Base-by-base conservation (phyloP, 1,140 invertebrate genomes). In the Aphaenogaster ashmeadi region DNA sequence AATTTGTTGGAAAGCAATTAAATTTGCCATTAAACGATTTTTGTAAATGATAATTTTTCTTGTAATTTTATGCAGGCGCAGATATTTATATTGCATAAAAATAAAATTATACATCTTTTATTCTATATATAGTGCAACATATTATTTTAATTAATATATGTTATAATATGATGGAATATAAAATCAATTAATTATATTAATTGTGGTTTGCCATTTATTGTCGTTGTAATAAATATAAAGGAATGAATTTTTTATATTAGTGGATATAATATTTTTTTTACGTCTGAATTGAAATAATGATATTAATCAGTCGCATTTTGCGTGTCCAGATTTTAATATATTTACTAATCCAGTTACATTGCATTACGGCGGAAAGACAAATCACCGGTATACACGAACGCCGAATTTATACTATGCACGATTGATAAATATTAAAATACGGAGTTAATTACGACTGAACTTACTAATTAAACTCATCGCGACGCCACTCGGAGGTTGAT, bases 361-460 rank as follows among this genome's bases (percentile, higher is more conserved):
- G 36, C 11, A 38, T 66, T 66, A 33, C 50, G 27, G 11, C 2
- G 5, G 1, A 50, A 27, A 50, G 6, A 47, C 13, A 69, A 69
- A 69, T 69, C 5, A 0, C 8, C 18, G 36, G 3, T 69, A 27
- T 27, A 47, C 6, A 33, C 13, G 50, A 69, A 69, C 41, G 4
- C 8, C n/a, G 21, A 69, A 69, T 50, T 50, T 50, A 33, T 41
- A 6, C 6, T 27, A 18, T 21, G 13, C 21, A 7, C 41, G 4
- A 69, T 69, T 27, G 6, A 27, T 21, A 69, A 47, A 69, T 27
- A 47, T 69, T 69, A 69, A 69, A 69, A 69, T 69, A 47, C n/a
- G n/a, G 9, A 69, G 21, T 69, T 69, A 69, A 69, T 50, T 69
- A 69, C 11, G 44, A 50, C 2, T 50, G 66, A 69, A 50, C 41